phyloP scores from a whole-genome alignment of 2,113 vertebrate genomes.

The Oncorhynchus nerka region DNA sequence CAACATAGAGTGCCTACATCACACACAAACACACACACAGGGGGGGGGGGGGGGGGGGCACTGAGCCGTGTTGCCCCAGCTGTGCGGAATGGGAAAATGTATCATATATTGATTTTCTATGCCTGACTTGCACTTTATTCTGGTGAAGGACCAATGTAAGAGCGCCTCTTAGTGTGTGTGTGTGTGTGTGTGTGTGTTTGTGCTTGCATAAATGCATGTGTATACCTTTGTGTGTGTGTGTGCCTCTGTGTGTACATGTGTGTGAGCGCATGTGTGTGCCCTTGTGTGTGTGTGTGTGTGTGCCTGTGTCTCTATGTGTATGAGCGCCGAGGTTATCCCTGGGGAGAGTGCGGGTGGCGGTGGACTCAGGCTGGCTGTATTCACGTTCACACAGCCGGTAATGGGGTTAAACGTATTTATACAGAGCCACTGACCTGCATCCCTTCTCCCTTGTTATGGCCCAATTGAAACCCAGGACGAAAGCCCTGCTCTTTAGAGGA shows the following conservation, averaged over 20 bases:
- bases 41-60: background rate
- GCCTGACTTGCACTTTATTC: slow-evolving; percentile 44
- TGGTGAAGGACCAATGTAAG: slow-evolving; percentile 7
- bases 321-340: slow-evolving; percentile 10
- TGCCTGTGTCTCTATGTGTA: background rate
- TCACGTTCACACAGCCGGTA: slow-evolving; percentile 45
- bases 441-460: slow-evolving; percentile 45
- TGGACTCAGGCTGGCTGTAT: slow-evolving; percentile 46
- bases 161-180: background rate
- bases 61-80: slow-evolving; percentile 20
- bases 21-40: slow-evolving; percentile 12
- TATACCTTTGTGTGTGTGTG: background rate
- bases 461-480: slow-evolving; percentile 27
- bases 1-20: slow-evolving; percentile 41
- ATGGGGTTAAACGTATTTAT: slow-evolving; percentile 60
- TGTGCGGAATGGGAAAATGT: slow-evolving; percentile 47
- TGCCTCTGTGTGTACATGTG: background rate
- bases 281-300: slow-evolving; percentile 8
- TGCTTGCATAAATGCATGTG: background rate
- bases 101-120: slow-evolving; percentile 53
- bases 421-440: slow-evolving; percentile 56
- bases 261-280: background rate
- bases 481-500: slow-evolving; percentile 16
- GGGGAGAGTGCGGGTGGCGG: slow-evolving; percentile 19
- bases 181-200: background rate